Percentiles rank a stretch among this genome's conserved stretches.
These are phyloP conservation scores for Chloroclysta siterata DNA, from an alignment of 2,888 invertebrate species.

Conservation along the genomic window DNA sequence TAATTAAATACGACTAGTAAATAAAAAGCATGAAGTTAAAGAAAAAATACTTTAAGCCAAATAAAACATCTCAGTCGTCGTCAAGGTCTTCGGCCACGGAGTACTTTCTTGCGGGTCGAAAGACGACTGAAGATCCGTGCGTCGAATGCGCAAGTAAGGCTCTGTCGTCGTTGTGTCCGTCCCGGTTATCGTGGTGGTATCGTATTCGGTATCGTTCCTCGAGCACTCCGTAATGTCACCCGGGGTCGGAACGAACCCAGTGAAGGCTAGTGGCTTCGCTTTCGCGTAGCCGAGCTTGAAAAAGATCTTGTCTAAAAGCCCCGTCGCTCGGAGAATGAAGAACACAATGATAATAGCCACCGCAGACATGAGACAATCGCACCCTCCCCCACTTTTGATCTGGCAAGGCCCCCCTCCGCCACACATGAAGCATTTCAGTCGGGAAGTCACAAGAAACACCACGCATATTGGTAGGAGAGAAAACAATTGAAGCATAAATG, in stretches of 20 bases:
- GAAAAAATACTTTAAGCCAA: background rate
- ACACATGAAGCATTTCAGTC: constrained; percentile 70
- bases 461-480: constrained; percentile 72
- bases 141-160: background rate
- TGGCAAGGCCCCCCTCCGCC: constrained; percentile 70
- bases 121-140: too few species aligned
- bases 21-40: too few species aligned
- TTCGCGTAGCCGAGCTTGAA: constrained; percentile 68
- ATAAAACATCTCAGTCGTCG: background rate
- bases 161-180: background rate
- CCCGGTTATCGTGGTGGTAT: background rate
- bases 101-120: too few species aligned
- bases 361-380: constrained; percentile 69
- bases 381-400: constrained; percentile 63
- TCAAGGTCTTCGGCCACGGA: background rate
- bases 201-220: constrained; percentile 53
- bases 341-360: constrained; percentile 63
- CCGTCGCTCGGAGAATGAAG: constrained; percentile 68
- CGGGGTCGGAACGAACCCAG: constrained; percentile 59
- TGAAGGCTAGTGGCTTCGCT: constrained; percentile 42
- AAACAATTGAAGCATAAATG: constrained; percentile 68
- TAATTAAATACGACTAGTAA: too few species aligned
- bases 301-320: constrained; percentile 69
- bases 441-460: constrained; percentile 66
- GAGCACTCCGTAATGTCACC: constrained; percentile 68